Evolutionary conservation across 2,888 invertebrate species (phyloP).

Genomic region (Lypha dubia): DNA sequence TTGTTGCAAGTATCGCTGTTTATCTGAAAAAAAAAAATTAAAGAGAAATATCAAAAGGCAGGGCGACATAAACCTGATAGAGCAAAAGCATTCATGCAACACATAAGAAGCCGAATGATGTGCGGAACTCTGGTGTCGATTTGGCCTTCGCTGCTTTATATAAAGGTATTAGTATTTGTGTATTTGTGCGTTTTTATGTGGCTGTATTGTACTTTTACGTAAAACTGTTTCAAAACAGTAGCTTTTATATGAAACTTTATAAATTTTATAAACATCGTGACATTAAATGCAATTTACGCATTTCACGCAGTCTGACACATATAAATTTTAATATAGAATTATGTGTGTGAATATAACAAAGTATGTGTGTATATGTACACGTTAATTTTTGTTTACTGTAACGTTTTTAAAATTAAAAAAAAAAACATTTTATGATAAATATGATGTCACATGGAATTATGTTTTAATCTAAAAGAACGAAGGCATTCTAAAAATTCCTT

Average conservation of each 20-base stretch:
- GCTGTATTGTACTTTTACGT: neutral
- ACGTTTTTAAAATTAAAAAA: constrained; percentile 15
- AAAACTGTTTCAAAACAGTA: constrained; percentile 1
- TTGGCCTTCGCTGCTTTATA: too few species aligned
- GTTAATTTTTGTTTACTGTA: neutral
- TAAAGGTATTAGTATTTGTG: too few species aligned
- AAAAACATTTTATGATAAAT: constrained; percentile 10
- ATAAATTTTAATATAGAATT: constrained; percentile 4
- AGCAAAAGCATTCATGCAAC: too few species aligned
- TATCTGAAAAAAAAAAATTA: too few species aligned
- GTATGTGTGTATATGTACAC: neutral
- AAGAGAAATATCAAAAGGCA: too few species aligned
- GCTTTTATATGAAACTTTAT: constrained; percentile 13
- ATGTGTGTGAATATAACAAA: neutral
- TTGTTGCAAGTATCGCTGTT: too few species aligned
- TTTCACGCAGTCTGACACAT: constrained; percentile 4
- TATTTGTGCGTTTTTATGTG: neutral
- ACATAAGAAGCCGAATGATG: too few species aligned
- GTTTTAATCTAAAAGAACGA: neutral
- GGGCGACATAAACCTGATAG: too few species aligned
- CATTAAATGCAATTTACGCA: constrained; percentile 51
- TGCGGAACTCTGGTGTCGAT: too few species aligned
- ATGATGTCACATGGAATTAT: neutral
- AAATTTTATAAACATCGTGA: constrained; percentile 47
- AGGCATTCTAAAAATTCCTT: too few species aligned